phyloP scores from a whole-genome alignment of 2,888 invertebrate genomes.

The Dryococelus australis region DNA sequence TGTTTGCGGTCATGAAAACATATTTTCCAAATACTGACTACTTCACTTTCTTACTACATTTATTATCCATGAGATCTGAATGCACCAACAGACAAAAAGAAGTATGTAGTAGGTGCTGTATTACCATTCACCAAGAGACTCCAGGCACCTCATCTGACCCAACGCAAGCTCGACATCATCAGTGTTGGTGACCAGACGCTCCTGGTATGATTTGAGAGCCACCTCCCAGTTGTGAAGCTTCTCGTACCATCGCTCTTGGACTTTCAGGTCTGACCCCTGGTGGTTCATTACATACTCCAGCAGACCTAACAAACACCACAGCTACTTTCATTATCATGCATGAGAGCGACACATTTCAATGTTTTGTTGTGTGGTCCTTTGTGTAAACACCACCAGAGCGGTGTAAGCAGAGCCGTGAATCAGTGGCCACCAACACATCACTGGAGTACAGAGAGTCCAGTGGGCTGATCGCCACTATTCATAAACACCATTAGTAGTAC shows the following conservation, averaged over 20 bases:
- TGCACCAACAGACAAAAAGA: not conserved
- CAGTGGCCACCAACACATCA: no score
- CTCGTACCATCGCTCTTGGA: conserved; percentile 96
- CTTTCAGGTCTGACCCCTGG: conserved; percentile 68
- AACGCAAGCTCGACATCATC: conserved; percentile 81
- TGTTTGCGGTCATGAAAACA: no score
- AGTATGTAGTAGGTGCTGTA: not conserved
- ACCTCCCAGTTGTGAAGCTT: conserved; percentile 99
- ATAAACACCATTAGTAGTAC: no score
- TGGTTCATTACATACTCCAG: conserved; percentile 88
- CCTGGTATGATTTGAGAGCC: conserved; percentile 86
- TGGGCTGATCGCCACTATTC: no score
- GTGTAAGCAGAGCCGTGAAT: no score
- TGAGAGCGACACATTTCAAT: no score
- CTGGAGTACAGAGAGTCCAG: no score
- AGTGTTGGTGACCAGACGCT: conserved; percentile 70
- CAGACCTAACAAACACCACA: conserved; percentile 57
- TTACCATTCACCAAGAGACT: conserved; percentile 97
- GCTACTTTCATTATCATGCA: not conserved
- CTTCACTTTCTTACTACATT: no score
- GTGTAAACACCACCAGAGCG: no score
- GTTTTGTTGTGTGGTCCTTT: no score
- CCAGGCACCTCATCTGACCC: conserved; percentile 95
- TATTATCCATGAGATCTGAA: not conserved
- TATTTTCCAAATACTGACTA: no score